phyloP scores from a whole-genome alignment of 2,888 invertebrate genomes.

The Mamestra brassicae region DNA sequence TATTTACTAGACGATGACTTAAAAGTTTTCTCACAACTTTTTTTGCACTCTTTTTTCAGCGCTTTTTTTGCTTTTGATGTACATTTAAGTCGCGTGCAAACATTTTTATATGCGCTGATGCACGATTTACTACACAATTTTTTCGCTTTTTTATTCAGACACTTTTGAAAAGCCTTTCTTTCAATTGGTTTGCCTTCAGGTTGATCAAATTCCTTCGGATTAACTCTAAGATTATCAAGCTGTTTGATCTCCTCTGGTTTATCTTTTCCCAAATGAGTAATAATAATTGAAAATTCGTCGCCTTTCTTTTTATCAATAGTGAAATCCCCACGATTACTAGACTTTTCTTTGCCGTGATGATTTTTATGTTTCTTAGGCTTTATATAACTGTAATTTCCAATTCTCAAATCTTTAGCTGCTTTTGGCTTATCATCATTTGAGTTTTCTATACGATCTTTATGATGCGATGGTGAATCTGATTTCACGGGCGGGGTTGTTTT shows the following conservation, averaged over 20 bases:
- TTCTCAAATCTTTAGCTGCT: not conserved
- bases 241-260: not conserved
- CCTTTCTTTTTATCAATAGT: not conserved
- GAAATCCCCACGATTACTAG: not conserved
- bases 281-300: not conserved
- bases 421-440: not conserved
- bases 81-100: slow-evolving; percentile 65
- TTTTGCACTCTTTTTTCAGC: slow-evolving; percentile 69
- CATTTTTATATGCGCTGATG: slow-evolving; percentile 59
- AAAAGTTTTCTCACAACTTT: slow-evolving; percentile 69
- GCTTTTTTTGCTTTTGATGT: slow-evolving; percentile 59
- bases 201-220: not conserved
- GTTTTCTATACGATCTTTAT: not conserved
- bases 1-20: slow-evolving; percentile 27
- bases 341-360: not conserved
- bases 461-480: not conserved
- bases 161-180: slow-evolving; percentile 26
- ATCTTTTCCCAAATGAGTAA: not conserved
- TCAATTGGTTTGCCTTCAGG: not conserved
- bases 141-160: slow-evolving; percentile 31
- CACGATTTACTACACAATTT: slow-evolving; percentile 73
- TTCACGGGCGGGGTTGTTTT: no score
- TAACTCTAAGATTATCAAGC: not conserved
- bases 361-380: not conserved
- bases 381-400: not conserved